phyloP scores from a whole-genome alignment of 1,140 invertebrate genomes.

The Drosophila asahinai region DNA sequence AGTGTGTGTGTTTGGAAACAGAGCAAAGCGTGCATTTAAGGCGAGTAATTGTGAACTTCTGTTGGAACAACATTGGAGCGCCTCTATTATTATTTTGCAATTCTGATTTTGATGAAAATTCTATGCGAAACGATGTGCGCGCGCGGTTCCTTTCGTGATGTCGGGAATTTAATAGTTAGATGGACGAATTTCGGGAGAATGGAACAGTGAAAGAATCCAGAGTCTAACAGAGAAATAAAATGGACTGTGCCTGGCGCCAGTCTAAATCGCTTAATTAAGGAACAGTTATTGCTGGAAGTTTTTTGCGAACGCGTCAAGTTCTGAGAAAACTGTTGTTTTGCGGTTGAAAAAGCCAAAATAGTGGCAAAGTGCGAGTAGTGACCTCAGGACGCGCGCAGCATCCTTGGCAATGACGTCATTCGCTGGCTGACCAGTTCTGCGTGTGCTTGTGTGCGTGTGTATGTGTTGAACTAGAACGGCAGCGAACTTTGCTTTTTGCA shows the following conservation, averaged over 20 bases:
- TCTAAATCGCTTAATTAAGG: constrained; percentile 10
- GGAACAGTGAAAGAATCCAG: not conserved
- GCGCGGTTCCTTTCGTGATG: not conserved
- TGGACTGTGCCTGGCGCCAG: constrained; percentile 23
- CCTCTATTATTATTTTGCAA: not conserved
- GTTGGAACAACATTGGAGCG: not conserved
- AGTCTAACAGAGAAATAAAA: not conserved
- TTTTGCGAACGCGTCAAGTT: not conserved
- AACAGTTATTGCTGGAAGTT: not conserved
- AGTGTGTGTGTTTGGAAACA: not conserved
- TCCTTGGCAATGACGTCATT: constrained; percentile 60
- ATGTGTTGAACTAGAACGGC: constrained; percentile 35
- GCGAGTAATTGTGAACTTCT: not conserved
- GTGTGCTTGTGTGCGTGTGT: constrained; percentile 14
- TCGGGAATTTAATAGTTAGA: not conserved
- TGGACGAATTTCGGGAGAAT: constrained; percentile 1
- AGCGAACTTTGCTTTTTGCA: constrained; percentile 7
- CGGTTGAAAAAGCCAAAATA: not conserved
- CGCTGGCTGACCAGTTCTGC: constrained; percentile 36
- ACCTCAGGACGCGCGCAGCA: constrained; percentile 32
- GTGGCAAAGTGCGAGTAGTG: constrained; percentile 7
- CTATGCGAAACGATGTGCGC: not conserved
- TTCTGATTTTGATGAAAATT: not conserved
- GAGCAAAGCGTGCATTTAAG: not conserved
- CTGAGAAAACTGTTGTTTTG: not conserved